These are phyloP conservation scores for Conus ventricosus DNA, from an alignment of 1,140 invertebrate genomes.

Conservation along the genomic window DNA sequence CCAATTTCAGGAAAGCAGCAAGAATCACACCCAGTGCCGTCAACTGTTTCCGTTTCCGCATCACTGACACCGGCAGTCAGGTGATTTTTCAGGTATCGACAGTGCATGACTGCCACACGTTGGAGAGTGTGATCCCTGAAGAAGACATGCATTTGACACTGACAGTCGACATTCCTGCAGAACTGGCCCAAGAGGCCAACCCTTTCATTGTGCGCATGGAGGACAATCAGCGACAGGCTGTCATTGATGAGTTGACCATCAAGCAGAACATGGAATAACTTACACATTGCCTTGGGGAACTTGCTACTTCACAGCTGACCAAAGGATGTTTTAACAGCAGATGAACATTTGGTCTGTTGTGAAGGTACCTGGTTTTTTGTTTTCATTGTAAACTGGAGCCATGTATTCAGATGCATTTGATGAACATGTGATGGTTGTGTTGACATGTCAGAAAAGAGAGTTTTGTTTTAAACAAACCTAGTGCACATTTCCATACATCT, in stretches of 20 bases:
- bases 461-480: too few relatives aligned
- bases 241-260: constrained; percentile 67
- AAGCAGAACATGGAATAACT: constrained; percentile 47
- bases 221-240: constrained; percentile 63
- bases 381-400: too few relatives aligned
- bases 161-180: constrained; percentile 51
- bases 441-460: too few relatives aligned
- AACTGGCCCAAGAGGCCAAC: constrained; percentile 51
- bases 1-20: constrained; percentile 46
- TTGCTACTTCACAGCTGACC: too few relatives aligned
- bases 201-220: constrained; percentile 68
- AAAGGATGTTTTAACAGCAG: too few relatives aligned
- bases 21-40: constrained; percentile 62
- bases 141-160: constrained; percentile 48
- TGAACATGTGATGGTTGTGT: too few relatives aligned
- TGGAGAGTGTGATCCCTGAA: constrained; percentile 59
- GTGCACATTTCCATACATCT: too few relatives aligned
- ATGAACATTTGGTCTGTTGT: too few relatives aligned
- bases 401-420: too few relatives aligned
- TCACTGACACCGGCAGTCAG: constrained; percentile 55
- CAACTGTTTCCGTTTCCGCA: constrained; percentile 64
- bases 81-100: constrained; percentile 60
- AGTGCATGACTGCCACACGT: constrained; percentile 62
- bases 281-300: background rate
- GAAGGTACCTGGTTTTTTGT: too few relatives aligned